A percentile compares a stretch with the other conserved stretches of the same genome.
These are phyloP conservation scores for Halocaridina rubra DNA, from an alignment of 2,888 invertebrate genomes.

Conservation along the genomic window DNA sequence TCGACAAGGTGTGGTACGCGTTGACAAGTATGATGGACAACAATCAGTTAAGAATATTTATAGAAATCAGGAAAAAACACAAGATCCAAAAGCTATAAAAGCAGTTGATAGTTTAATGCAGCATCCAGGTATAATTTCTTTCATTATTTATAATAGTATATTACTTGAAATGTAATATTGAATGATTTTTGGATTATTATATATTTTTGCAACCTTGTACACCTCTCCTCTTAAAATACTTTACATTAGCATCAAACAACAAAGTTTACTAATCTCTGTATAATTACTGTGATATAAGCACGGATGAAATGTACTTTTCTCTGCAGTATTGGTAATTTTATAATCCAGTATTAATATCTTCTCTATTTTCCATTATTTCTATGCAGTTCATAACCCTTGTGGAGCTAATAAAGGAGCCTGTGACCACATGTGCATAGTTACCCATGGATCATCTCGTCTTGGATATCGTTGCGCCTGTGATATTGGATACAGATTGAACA, in stretches of 20 bases:
- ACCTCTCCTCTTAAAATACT: too few relatives aligned
- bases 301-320: too few relatives aligned
- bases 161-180: too few relatives aligned
- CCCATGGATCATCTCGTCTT: constrained; percentile 73
- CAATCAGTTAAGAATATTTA: constrained; percentile 83
- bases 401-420: constrained; percentile 89
- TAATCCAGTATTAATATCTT: too few relatives aligned
- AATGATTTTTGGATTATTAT: too few relatives aligned
- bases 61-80: constrained; percentile 64
- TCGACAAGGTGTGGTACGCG: constrained; percentile 88
- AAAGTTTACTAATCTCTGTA: too few relatives aligned
- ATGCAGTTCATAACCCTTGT: constrained; percentile 79
- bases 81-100: constrained; percentile 86
- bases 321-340: too few relatives aligned
- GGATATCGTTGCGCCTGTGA: constrained; percentile 93
- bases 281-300: too few relatives aligned
- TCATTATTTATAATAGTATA: background rate
- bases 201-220: too few relatives aligned
- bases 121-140: constrained; percentile 73
- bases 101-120: constrained; percentile 84
- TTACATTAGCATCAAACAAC: too few relatives aligned
- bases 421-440: constrained; percentile 93
- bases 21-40: constrained; percentile 85
- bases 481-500: constrained; percentile 83
- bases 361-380: too few relatives aligned